Base-by-base conservation (phyloP, 2,888 invertebrate genomes). In the Carcina quercana region DNA sequence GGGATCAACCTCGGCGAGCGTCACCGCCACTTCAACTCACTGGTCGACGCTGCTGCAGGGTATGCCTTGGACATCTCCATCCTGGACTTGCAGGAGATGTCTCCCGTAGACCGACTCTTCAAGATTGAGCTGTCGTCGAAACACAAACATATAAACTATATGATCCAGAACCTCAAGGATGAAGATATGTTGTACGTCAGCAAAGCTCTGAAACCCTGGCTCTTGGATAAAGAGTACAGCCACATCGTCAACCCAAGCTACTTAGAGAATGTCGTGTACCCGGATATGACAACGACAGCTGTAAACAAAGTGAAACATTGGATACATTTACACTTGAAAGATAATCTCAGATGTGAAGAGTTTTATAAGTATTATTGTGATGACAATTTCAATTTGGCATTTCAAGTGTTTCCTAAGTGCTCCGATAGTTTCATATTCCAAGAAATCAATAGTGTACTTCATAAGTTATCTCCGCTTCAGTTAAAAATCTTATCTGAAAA, bases 111-210 rank as follows among this genome's bases (percentile, higher is more conserved):
- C n/a, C n/a, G n/a, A n/a, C n/a, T n/a, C n/a, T n/a, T n/a, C n/a
- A n/a, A n/a, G n/a, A n/a, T n/a, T n/a, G n/a, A n/a, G n/a, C n/a
- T n/a, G n/a, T n/a, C n/a, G n/a, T n/a, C n/a, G n/a, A n/a, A n/a
- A n/a, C n/a, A n/a, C n/a, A n/a, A n/a, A n/a, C n/a, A n/a, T n/a
- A n/a, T n/a, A n/a, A n/a, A n/a, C 11, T 78, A 56, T 32, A 62
- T 78, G 6, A 12, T 74, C 7, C 34, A 48, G 10, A 69, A 52
- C 28, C 43, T 78, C 14, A 69, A 68, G 53, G 54, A 66, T 13
- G 55, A 62, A 11, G 68, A 75, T 32, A 61, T 76, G 66, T 41
- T 79, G 1, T 73, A 60, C 32, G 74, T 78, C 0, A 68, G 62
- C 38, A 61, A 60, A 52, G 69, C 70, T 0, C 42, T 79, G 1